Percentiles rank a stretch among this genome's conserved stretches.
phyloP scores from a whole-genome alignment of 2,888 invertebrate species.

The Philaethria dido region DNA sequence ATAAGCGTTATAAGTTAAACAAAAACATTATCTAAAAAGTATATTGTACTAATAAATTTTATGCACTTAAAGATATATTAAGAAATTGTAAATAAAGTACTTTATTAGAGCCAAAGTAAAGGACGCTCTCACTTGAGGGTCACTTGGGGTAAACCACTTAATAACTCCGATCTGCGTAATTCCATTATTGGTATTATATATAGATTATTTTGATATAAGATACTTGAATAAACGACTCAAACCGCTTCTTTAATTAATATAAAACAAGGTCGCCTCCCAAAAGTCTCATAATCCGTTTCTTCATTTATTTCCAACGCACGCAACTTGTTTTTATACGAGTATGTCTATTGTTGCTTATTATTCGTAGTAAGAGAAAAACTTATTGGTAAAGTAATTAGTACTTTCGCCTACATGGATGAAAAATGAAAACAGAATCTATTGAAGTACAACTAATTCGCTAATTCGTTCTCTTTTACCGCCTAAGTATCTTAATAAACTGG shows the following conservation, averaged over 20 bases:
- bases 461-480: no score
- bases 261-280: not conserved
- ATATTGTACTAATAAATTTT: not conserved
- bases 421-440: no score
- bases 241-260: not conserved
- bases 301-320: no score
- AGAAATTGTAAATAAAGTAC: constrained; percentile 18
- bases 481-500: no score
- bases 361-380: not conserved
- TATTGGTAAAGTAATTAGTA: not conserved
- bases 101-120: constrained; percentile 10
- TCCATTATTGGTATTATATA: constrained; percentile 3
- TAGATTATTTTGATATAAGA: constrained; percentile 4
- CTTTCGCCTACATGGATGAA: not conserved
- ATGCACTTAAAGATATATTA: not conserved
- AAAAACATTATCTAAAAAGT: not conserved
- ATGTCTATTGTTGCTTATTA: not conserved
- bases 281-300: no score
- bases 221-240: no score
- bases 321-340: not conserved
- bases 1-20: not conserved
- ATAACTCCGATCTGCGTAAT: constrained; percentile 19
- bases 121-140: constrained; percentile 18
- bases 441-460: no score
- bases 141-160: constrained; percentile 29